phyloP scores from a whole-genome alignment of 2,113 vertebrate species.

The Sakesphorus luctuosus region DNA sequence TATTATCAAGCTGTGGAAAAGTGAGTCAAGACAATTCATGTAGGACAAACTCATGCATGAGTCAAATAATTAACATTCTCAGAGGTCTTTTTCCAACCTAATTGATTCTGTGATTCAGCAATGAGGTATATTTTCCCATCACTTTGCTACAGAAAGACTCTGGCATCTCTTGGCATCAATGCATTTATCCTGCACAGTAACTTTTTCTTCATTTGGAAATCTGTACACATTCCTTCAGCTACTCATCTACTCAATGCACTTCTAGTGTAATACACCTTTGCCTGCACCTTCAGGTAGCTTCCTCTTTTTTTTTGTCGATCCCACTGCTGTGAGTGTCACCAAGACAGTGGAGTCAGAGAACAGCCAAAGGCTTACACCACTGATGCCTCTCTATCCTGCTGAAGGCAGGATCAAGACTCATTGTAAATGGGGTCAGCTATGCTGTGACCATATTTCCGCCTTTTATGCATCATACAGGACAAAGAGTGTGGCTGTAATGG shows the following conservation, averaged over 20 bases:
- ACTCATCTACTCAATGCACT: fast-evolving
- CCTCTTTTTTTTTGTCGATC: not conserved
- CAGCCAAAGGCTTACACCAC: not conserved
- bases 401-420: not conserved
- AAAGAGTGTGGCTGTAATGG: not conserved
- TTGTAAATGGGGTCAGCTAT: not conserved
- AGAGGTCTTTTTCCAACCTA: no score
- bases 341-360: not conserved
- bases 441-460: not conserved
- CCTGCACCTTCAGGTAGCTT: not conserved
- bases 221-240: not conserved
- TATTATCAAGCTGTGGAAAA: not conserved
- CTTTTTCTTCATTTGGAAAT: not conserved
- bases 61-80: not conserved
- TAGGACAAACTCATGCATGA: not conserved
- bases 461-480: not conserved
- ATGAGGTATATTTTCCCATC: not conserved
- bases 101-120: not conserved
- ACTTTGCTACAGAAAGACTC: not conserved
- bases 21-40: not conserved
- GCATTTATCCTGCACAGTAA: not conserved
- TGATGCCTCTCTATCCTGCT: not conserved
- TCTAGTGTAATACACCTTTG: not conserved
- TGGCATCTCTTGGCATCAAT: fast-evolving
- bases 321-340: not conserved